Base-by-base conservation (phyloP, 2,113 vertebrate genomes). In the Catharus fuscescens region DNA sequence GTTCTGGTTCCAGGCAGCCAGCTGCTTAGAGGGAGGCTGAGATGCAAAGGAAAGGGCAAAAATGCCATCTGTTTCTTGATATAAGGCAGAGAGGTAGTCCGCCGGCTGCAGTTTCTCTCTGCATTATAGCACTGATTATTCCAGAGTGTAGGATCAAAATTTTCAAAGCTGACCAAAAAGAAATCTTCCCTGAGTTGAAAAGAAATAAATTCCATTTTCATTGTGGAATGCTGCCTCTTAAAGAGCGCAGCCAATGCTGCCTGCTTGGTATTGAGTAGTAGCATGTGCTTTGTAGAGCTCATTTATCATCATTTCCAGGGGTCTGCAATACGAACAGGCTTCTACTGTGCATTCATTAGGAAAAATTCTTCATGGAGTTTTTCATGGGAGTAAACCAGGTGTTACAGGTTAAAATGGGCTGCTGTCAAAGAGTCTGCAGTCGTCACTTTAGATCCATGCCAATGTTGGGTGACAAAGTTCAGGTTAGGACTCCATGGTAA, bases 21-120 rank as follows among this genome's bases (percentile, higher is more conserved):
- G 94, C 90, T 98, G 92, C 94, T 81, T 77, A 59, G 93, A 85
- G 93, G 84, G 73, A 78, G 86, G 24, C 80, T 82, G 90, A 77
- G 89, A 86, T 61, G 40, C n/a, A n/a, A 38, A n/a, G 56, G 65
- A 60, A 72, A 80, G 38, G 57, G 92, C 44, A 38, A 93, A 97
- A 95, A 86, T 97, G 77, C 83, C 91, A 94, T 96, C 69, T 92
- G 81, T 94, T 90, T 77, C 91, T 94, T 87, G 59, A 85, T 97
- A 36, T 11, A 70, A 93, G 93, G 94, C 93, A 94, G 90, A 83
- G 69, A 93, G 92, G 91, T 88, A 38, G 69, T 73, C 79, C 93
- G 61, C 78, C 83, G 71, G 76, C 93, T 91, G 91, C 47, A 74
- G 10, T 93, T 80, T 90, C 81, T 77, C 65, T 66, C 50, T 54